Evolutionary conservation across 2,113 vertebrate species (phyloP).

Genomic region (Tetrao urogallus): DNA sequence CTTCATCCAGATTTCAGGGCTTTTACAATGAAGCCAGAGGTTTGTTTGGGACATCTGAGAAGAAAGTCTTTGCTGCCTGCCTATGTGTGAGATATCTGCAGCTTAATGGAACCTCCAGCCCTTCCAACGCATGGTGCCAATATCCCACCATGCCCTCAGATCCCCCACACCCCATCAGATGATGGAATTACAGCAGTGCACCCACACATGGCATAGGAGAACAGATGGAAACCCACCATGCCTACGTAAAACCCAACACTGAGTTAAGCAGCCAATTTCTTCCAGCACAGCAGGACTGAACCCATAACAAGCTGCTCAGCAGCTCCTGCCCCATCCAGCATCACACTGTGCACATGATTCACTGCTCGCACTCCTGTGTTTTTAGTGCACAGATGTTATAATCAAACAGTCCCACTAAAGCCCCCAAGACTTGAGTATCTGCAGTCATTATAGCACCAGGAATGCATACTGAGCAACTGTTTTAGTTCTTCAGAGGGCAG

Average conservation of each 20-base stretch:
- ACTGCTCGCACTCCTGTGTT: background rate
- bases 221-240: background rate
- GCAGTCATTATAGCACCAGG: background rate
- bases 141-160: background rate
- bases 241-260: background rate
- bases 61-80: background rate
- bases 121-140: background rate
- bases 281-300: background rate
- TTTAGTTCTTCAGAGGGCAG: background rate
- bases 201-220: background rate
- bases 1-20: background rate
- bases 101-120: background rate
- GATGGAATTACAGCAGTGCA: rapidly evolving
- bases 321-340: background rate
- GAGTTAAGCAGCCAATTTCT: background rate
- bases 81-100: background rate
- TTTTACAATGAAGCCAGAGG: background rate
- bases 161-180: background rate
- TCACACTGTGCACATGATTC: rapidly evolving
- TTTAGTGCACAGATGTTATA: background rate
- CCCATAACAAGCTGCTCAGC: background rate
- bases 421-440: background rate
- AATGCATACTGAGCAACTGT: background rate
- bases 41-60: background rate
- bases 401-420: background rate